Conservation (phyloP, 2,113 vertebrate genomes). For the Sphyrna mokarran region DNA sequence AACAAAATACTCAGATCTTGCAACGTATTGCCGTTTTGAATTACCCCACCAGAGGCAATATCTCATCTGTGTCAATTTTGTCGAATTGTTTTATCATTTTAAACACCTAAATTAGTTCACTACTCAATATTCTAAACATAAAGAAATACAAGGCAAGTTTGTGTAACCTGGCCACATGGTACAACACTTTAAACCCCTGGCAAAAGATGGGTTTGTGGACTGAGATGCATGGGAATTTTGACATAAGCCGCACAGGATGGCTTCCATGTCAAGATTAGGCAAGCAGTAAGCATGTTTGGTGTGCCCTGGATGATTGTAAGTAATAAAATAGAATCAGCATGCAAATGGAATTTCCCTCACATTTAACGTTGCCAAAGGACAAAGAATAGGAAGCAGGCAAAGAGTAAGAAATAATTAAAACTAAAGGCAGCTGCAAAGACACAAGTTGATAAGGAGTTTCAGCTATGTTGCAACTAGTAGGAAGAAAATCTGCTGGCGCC, state of each 20-base stretch:
- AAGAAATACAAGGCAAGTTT: not conserved
- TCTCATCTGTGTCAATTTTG: not conserved
- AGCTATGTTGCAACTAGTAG: not conserved
- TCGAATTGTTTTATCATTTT: not conserved
- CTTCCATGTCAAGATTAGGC: not conserved
- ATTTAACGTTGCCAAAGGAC: not conserved
- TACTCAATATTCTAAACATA: not conserved
- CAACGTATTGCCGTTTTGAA: not conserved
- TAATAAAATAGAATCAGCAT: not conserved
- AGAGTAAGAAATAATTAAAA: not conserved
- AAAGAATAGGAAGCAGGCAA: not conserved
- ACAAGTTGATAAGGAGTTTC: not conserved
- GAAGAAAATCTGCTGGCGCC: not conserved
- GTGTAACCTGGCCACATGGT: not conserved
- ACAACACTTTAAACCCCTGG: not conserved
- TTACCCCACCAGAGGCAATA: not conserved
- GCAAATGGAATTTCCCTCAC: not conserved
- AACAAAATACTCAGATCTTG: too few relatives aligned
- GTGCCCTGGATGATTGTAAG: not conserved
- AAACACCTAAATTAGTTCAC: not conserved
- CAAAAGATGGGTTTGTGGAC: not conserved
- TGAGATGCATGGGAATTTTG: not conserved
- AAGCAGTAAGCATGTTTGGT: not conserved
- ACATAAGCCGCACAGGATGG: not conserved
- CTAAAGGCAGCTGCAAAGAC: not conserved